Evolutionary conservation across 2,888 invertebrate species (phyloP), one percentile per base, ranked within the genome.

Genomic region (Rotaria socialis): DNA sequence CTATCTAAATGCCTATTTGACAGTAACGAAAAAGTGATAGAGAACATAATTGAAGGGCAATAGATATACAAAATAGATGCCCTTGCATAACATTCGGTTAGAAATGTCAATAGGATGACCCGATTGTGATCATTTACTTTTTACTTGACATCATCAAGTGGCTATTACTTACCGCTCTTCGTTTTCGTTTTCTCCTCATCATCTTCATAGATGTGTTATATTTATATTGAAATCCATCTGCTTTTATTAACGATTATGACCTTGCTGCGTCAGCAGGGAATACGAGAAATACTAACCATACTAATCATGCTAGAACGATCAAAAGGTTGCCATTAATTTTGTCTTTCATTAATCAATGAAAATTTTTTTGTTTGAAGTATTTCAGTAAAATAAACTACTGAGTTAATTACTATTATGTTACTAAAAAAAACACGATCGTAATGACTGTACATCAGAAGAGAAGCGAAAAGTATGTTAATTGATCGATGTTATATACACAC

Each of bases 91-190:
- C 67, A 67, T 14, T 67, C 67, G 67, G 35, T 67, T 67, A 67
- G 67, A 67, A 67, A 67, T 67, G 67, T 67, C 67, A 67, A 67
- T 67, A 67, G 16, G 67, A 67, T 67, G 67, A 67, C 67, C 67
- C 67, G 35, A 19, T 67, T 67, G 67, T 67, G 35, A 27, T 67
- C 67, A 67, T 67, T 67, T 67, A 67, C 67, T 35, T 67, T 67
- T 67, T 67, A 19, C 67, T 67, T 35, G 67, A 67, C 41, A 41
- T 67, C 67, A 35, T 27, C 67, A 67, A 67, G 67, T 67, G 35
- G 67, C 35, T 67, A 67, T 67, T 14, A 67, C 67, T 67, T 67
- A 67, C 35, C 8, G 14, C 52, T 67, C 35, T 16, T 67, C 35
- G 35, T 67, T 67, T 67, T 35, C 67, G 2, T 24, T n/a, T 58